A percentile compares a stretch with the other conserved stretches of the same genome.
Conservation (phyloP, 2,888 invertebrate genomes). For the Athetis lepigone region DNA sequence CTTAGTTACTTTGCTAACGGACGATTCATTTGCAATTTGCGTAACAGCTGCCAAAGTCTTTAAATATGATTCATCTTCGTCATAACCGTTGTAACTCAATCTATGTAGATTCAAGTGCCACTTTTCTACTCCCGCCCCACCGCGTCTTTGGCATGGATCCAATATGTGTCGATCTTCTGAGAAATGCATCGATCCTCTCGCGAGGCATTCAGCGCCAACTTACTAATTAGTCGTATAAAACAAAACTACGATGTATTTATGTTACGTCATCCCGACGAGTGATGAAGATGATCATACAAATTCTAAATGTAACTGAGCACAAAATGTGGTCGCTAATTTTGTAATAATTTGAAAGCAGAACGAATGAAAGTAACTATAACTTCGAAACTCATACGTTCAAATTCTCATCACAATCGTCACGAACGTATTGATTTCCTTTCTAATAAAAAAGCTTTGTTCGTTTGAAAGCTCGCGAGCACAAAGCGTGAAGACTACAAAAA, state of each 20-base stretch:
- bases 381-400: slow-evolving; percentile 53
- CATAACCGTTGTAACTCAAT: slow-evolving; percentile 67
- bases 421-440: slow-evolving; percentile 85
- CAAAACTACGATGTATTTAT: slow-evolving; percentile 65
- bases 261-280: slow-evolving; percentile 66
- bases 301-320: slow-evolving; percentile 60
- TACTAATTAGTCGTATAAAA: slow-evolving; percentile 75
- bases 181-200: slow-evolving; percentile 81
- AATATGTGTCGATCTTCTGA: slow-evolving; percentile 81
- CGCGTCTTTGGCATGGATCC: slow-evolving; percentile 79
- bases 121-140: slow-evolving; percentile 68
- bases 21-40: slow-evolving; percentile 34
- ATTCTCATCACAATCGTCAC: slow-evolving; percentile 71
- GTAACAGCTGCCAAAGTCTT: slow-evolving; percentile 50
- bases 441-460: slow-evolving; percentile 83
- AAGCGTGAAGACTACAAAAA: slow-evolving; percentile 88
- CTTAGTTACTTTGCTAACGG: slow-evolving; percentile 3
- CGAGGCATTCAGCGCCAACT: slow-evolving; percentile 70
- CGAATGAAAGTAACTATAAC: slow-evolving; percentile 52
- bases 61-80: slow-evolving; percentile 65
- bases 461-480: slow-evolving; percentile 85
- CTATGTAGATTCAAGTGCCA: slow-evolving; percentile 73
- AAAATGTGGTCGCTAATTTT: slow-evolving; percentile 55
- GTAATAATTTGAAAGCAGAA: slow-evolving; percentile 57
- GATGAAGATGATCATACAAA: slow-evolving; percentile 53